phyloP scores from a whole-genome alignment of 2,113 vertebrate species.

The Nanorana parkeri region DNA sequence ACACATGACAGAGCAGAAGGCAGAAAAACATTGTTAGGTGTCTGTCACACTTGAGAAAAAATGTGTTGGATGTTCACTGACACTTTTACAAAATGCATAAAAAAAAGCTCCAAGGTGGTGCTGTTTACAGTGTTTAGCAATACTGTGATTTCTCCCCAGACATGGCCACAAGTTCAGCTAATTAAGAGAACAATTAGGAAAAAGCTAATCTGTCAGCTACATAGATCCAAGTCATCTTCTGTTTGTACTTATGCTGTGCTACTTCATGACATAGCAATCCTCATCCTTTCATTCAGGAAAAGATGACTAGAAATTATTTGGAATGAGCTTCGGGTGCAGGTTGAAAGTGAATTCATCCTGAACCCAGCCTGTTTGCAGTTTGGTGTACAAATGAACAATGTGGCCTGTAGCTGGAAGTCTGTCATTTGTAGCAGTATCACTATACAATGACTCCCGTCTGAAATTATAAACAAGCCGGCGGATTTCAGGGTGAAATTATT shows the following conservation, averaged over 20 bases:
- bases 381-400: no score
- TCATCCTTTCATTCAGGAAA: conserved; percentile 81
- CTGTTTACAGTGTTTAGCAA: conserved; percentile 86
- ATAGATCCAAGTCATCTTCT: conserved; percentile 79
- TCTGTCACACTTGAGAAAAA: conserved; percentile 72
- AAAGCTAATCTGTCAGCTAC: conserved; percentile 85
- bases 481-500: no score
- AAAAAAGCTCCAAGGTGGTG: conserved; percentile 80
- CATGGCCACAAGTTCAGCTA: conserved; percentile 90
- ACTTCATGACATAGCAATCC: conserved; percentile 78
- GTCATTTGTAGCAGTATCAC: no score
- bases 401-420: no score
- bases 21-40: conserved; percentile 75
- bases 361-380: no score
- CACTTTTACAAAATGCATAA: conserved; percentile 80
- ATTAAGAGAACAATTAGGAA: conserved; percentile 99
- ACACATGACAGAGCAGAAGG: conserved; percentile 67
- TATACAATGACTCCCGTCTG: no score
- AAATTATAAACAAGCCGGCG: no score
- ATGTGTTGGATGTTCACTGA: conserved; percentile 74
- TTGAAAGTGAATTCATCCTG: no score
- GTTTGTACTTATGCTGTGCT: conserved; percentile 70
- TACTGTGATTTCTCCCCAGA: conserved; percentile 85
- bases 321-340: no score
- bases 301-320: conserved; percentile 87